These are phyloP conservation scores for Falco peregrinus DNA, from an alignment of 2,797 vertebrate genomes.

Conservation along the genomic window DNA sequence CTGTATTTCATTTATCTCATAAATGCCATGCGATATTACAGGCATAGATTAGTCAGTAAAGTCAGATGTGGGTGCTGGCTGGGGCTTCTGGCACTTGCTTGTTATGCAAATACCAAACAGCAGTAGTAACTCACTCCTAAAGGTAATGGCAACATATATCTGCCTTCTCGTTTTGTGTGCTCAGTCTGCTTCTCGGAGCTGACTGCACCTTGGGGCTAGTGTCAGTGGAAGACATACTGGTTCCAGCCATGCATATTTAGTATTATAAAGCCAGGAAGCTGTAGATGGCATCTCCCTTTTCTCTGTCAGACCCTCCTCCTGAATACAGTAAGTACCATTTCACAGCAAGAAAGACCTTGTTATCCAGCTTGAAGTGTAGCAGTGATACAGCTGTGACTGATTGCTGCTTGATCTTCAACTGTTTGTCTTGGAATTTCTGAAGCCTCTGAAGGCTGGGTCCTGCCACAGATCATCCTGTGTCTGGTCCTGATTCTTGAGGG, in stretches of 20 bases:
- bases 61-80: not conserved
- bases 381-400: not conserved
- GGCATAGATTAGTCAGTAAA: not conserved
- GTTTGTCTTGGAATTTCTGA: not conserved
- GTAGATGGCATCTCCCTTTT: not conserved
- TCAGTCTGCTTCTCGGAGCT: not conserved
- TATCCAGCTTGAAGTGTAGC: not conserved
- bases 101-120: not conserved
- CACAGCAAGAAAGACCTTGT: not conserved
- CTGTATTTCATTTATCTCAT: not conserved
- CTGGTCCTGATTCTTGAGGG: not conserved
- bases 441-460: not conserved
- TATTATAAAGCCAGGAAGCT: slow-evolving; percentile 2
- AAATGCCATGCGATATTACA: not conserved
- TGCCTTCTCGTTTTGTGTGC: not conserved
- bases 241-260: not conserved
- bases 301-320: not conserved
- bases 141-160: not conserved
- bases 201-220: slow-evolving; percentile 2
- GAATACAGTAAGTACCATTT: not conserved
- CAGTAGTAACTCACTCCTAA: not conserved
- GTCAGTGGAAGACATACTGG: slow-evolving; percentile 1
- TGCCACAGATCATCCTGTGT: not conserved
- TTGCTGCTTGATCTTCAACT: not conserved
- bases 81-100: not conserved